Conservation (phyloP, 2,113 vertebrate species). For the Polypterus bichir region DNA sequence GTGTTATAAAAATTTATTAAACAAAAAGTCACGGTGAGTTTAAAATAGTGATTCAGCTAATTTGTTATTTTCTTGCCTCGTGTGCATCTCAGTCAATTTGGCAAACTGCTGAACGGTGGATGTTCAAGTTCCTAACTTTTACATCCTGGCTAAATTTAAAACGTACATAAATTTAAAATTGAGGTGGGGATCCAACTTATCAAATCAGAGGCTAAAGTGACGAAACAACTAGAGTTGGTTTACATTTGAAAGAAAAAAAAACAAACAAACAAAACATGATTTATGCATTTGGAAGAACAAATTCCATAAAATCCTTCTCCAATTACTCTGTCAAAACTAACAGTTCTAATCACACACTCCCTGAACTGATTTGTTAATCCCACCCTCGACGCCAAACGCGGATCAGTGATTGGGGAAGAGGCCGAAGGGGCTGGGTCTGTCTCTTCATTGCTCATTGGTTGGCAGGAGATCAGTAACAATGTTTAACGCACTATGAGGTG, state of each 20-base stretch:
- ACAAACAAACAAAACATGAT: slow-evolving; percentile 1
- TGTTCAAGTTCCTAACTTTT: no score
- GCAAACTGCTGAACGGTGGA: no score
- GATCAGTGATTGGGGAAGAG: slow-evolving; percentile 34
- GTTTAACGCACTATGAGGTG: slow-evolving; percentile 95
- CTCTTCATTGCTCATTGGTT: slow-evolving; percentile 64
- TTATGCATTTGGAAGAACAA: slow-evolving; percentile 4
- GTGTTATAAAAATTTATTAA: no score
- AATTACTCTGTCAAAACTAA: slow-evolving; percentile 19
- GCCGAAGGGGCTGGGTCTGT: slow-evolving; percentile 27
- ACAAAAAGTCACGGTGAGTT: no score
- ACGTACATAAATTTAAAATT: no score
- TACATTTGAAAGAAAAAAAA: neutral
- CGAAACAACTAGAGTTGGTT: neutral
- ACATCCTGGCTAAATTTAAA: no score
- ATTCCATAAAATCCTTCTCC: neutral
- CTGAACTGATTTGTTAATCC: slow-evolving; percentile 31
- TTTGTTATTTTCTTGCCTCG: no score
- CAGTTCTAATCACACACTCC: slow-evolving; percentile 52
- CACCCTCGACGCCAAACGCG: slow-evolving; percentile 31
- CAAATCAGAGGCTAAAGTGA: neutral
- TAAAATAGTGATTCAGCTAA: no score
- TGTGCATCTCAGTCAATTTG: no score
- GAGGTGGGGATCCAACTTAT: neutral
- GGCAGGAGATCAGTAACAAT: slow-evolving; percentile 76